A percentile compares a stretch with the other conserved stretches of the same genome.
Evolutionary conservation across 2,888 invertebrate species (phyloP).

Genomic region (Drosophila formosana): DNA sequence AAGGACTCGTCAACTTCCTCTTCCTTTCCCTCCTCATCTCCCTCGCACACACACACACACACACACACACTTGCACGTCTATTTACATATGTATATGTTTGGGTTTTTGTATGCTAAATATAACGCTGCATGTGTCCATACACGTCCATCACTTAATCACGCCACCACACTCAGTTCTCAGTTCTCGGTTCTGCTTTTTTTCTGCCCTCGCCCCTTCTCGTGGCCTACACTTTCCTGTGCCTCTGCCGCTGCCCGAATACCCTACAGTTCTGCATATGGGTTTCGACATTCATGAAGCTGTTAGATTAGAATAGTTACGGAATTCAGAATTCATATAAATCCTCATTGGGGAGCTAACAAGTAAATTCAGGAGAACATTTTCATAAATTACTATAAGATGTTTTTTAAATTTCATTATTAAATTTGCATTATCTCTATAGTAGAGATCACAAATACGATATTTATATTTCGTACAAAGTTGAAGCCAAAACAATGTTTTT

Average conservation of each 20-base stretch:
- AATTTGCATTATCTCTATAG: too few species aligned
- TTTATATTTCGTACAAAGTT: too few species aligned
- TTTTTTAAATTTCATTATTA: too few species aligned
- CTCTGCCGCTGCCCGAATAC: neutral
- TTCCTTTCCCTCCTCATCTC: slow-evolving; percentile 17
- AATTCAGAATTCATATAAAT: too few species aligned
- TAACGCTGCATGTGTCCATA: slow-evolving; percentile 81
- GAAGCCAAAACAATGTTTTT: too few species aligned
- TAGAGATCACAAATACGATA: too few species aligned
- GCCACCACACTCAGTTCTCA: slow-evolving; percentile 69
- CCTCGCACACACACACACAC: slow-evolving; percentile 21
- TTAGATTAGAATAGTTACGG: too few species aligned
- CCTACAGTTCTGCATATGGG: slow-evolving; percentile 10
- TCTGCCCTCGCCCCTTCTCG: neutral
- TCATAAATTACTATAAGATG: too few species aligned
- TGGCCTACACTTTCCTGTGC: neutral
- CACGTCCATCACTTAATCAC: slow-evolving; percentile 81
- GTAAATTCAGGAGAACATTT: too few species aligned
- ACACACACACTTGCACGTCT: slow-evolving; percentile 7
- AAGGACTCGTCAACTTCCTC: slow-evolving; percentile 65
- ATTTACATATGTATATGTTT: slow-evolving; percentile 63
- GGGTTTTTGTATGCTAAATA: slow-evolving; percentile 77
- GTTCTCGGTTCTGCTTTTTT: slow-evolving; percentile 4
- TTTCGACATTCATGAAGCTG: neutral
- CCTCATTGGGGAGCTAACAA: too few species aligned